Conservation (phyloP, 2,888 invertebrate genomes). For the Gastracanthus pulcherrimus region DNA sequence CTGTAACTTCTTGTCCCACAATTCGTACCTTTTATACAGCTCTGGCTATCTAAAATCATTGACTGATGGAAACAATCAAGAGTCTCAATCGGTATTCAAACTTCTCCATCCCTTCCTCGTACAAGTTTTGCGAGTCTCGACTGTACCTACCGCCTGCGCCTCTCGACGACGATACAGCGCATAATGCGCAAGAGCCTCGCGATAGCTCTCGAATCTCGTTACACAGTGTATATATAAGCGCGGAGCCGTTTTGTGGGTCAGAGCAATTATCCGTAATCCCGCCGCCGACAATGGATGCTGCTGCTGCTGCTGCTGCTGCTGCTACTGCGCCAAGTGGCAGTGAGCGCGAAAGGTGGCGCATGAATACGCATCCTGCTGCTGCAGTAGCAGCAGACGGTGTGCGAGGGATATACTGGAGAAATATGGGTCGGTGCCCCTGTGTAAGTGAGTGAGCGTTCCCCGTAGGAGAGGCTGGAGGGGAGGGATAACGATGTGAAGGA, state of each 20-base stretch:
- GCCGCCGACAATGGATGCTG: conserved; percentile 56
- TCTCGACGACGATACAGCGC: not conserved
- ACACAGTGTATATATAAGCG: not conserved
- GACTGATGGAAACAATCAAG: too few species aligned
- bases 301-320: too few species aligned
- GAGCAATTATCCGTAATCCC: conserved; percentile 66
- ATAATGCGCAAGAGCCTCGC: not conserved
- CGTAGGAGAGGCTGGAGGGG: not conserved
- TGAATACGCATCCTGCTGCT: not conserved
- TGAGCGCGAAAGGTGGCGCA: not conserved
- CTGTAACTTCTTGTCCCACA: too few species aligned
- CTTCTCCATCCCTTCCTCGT: too few species aligned
- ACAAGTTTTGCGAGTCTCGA: too few species aligned
- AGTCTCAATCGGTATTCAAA: too few species aligned
- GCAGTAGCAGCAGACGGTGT: not conserved
- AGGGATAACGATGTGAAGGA: conserved; percentile 27
- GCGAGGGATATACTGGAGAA: not conserved
- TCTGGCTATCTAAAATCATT: too few species aligned
- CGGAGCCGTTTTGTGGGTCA: conserved; percentile 64
- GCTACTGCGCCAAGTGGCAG: too few species aligned
- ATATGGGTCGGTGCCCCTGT: conserved; percentile 8
- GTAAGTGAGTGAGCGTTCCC: not conserved
- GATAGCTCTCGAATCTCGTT: not conserved
- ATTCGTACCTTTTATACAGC: too few species aligned
- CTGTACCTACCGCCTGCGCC: too few species aligned